A percentile compares a stretch with the other conserved stretches of the same genome.
Conservation (phyloP, 2,888 invertebrate genomes). For the Pycnomerus fuliginosus region DNA sequence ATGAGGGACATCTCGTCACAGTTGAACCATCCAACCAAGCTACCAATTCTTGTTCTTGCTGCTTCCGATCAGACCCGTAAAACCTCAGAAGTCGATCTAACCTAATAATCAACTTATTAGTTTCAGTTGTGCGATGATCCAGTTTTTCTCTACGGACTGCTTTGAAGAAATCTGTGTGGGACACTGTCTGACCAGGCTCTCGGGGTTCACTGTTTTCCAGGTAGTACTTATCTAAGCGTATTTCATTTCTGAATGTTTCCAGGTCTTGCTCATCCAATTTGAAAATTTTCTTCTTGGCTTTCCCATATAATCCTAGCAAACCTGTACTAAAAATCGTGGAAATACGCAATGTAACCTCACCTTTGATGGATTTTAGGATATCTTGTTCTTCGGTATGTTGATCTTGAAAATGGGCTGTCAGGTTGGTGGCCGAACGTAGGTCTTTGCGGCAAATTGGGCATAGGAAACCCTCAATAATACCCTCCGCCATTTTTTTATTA, state of each 20-base stretch:
- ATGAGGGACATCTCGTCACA: slow-evolving; percentile 87
- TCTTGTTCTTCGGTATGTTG: slow-evolving; percentile 86
- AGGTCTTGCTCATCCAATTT: slow-evolving; percentile 72
- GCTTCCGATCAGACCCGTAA: slow-evolving; percentile 67
- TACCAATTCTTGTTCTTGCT: slow-evolving; percentile 74
- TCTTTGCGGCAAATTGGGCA: slow-evolving; percentile 95
- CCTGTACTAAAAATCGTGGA: not conserved
- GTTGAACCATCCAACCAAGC: slow-evolving; percentile 92
- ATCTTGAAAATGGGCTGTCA: slow-evolving; percentile 87
- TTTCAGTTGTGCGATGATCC: slow-evolving; percentile 90
- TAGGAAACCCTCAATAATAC: slow-evolving; percentile 86
- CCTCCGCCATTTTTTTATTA: slow-evolving; percentile 26
- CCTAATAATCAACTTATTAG: slow-evolving; percentile 92
- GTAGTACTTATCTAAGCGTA: slow-evolving; percentile 44
- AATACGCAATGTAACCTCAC: slow-evolving; percentile 43
- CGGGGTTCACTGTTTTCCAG: slow-evolving; percentile 60
- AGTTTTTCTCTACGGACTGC: slow-evolving; percentile 64
- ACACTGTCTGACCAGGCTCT: slow-evolving; percentile 64
- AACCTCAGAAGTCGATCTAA: slow-evolving; percentile 87
- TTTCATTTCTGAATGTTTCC: slow-evolving; percentile 59
- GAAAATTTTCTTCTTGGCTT: slow-evolving; percentile 84
- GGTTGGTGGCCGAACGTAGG: slow-evolving; percentile 76
- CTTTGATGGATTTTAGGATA: slow-evolving; percentile 76
- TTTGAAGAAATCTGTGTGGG: slow-evolving; percentile 76
- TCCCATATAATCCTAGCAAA: slow-evolving; percentile 67